A percentile compares a stretch with the other conserved stretches of the same genome.
Evolutionary conservation across 1,140 invertebrate genomes (phyloP).

Genomic region (Drosophila azteca): DNA sequence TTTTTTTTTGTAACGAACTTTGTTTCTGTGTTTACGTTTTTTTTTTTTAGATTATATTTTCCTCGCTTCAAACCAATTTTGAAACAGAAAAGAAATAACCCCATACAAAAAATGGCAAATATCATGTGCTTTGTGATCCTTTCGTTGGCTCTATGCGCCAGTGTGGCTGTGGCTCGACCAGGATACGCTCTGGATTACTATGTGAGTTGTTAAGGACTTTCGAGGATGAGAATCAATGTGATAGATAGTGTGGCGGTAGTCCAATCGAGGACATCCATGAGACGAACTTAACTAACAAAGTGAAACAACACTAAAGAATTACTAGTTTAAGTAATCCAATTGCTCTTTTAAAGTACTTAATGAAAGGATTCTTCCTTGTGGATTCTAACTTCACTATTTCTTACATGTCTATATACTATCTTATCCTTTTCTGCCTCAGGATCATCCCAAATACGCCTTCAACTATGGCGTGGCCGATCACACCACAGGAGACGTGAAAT

Average conservation of each 20-base stretch:
- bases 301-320: neutral
- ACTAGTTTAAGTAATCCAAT: too few relatives aligned
- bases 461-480: slow-evolving; percentile 85
- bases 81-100: slow-evolving; percentile 34
- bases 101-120: slow-evolving; percentile 72
- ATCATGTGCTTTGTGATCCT: slow-evolving; percentile 72
- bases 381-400: neutral
- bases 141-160: slow-evolving; percentile 66
- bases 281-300: neutral
- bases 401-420: neutral
- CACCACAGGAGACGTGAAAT: slow-evolving; percentile 85
- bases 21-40: slow-evolving; percentile 40
- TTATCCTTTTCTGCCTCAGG: slow-evolving; percentile 35
- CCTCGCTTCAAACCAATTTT: slow-evolving; percentile 16
- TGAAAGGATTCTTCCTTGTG: too few relatives aligned
- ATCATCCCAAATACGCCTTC: slow-evolving; percentile 85
- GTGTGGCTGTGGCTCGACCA: slow-evolving; percentile 67
- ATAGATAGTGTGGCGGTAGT: too few relatives aligned
- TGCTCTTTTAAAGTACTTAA: too few relatives aligned
- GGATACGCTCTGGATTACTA: slow-evolving; percentile 83
- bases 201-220: slow-evolving; percentile 65
- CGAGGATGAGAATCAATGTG: neutral
- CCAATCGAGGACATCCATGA: too few relatives aligned
- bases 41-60: slow-evolving; percentile 53
- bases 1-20: slow-evolving; percentile 11